These are phyloP conservation scores for Sicus ferrugineus DNA, from an alignment of 2,888 invertebrate species.

Conservation along the genomic window DNA sequence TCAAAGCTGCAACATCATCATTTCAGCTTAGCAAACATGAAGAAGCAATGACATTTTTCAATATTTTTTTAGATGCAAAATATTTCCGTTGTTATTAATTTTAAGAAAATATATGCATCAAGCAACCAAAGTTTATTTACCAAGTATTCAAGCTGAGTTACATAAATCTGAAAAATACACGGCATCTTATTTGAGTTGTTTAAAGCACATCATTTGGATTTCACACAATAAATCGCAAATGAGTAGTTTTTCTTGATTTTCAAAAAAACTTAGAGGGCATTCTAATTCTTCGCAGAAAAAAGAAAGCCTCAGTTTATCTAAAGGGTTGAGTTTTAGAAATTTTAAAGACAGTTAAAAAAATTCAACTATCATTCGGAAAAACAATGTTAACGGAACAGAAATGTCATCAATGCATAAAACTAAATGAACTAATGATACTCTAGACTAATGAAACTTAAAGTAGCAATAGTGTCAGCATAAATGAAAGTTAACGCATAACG, in stretches of 20 bases:
- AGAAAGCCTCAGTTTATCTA: slow-evolving; percentile 7
- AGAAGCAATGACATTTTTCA: too few species aligned
- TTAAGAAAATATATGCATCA: too few species aligned
- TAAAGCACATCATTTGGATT: slow-evolving; percentile 8
- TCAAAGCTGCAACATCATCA: too few species aligned
- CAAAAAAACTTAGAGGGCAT: not conserved
- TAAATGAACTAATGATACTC: not conserved
- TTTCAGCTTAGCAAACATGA: too few species aligned
- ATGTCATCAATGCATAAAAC: not conserved
- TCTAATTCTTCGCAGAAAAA: slow-evolving; percentile 1
- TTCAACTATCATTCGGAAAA: not conserved
- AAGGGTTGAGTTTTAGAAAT: not conserved
- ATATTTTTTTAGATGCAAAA: too few species aligned
- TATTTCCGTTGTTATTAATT: too few species aligned
- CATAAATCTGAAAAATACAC: too few species aligned
- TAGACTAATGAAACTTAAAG: not conserved
- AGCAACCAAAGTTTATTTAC: too few species aligned
- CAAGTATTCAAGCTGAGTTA: too few species aligned
- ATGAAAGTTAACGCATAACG: not conserved
- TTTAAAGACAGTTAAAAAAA: not conserved
- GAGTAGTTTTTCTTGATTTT: not conserved
- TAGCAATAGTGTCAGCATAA: not conserved
- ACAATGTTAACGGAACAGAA: not conserved
- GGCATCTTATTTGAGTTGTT: too few species aligned
- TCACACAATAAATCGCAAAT: slow-evolving; percentile 7